phyloP scores from a whole-genome alignment of 2,797 vertebrate genomes.

The Eupleurogrammus muticus region DNA sequence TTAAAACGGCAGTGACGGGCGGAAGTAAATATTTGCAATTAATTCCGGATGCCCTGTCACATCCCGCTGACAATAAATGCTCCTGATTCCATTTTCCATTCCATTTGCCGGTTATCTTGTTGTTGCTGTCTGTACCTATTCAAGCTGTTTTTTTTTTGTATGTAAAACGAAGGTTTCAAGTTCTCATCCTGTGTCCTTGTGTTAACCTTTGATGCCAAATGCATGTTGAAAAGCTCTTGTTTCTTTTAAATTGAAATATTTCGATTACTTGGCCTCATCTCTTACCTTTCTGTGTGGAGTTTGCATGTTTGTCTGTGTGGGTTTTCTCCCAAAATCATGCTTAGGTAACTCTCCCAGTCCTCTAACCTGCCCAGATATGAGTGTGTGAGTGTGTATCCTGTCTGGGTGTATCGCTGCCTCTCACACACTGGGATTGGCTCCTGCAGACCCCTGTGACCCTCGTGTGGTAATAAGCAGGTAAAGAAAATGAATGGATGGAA shows the following conservation, averaged over 20 bases:
- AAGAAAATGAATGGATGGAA: no score
- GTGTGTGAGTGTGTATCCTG: no score
- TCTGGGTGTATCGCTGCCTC: no score
- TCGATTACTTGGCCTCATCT: no score
- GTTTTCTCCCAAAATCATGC: no score
- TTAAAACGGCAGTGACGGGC: constrained; percentile 39
- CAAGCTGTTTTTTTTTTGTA: constrained; percentile 22
- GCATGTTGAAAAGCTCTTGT: neutral
- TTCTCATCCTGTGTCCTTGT: neutral
- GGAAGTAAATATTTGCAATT: constrained; percentile 75
- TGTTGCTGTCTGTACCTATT: constrained; percentile 22
- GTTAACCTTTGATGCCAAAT: neutral
- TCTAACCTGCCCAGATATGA: no score
- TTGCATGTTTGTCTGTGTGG: no score
- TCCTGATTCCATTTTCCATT: constrained; percentile 34
- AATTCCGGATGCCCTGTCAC: constrained; percentile 41
- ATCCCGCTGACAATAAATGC: constrained; percentile 50
- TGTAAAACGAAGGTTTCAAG: neutral
- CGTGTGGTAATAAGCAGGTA: no score
- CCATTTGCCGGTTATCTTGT: constrained; percentile 10
- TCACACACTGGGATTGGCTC: no score
- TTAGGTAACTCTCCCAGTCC: no score
- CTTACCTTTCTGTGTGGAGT: no score
- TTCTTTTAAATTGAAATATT: neutral
- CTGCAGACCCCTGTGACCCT: no score